Conservation (phyloP, 2,797 vertebrate species). For the Enteromius paludinosus region DNA sequence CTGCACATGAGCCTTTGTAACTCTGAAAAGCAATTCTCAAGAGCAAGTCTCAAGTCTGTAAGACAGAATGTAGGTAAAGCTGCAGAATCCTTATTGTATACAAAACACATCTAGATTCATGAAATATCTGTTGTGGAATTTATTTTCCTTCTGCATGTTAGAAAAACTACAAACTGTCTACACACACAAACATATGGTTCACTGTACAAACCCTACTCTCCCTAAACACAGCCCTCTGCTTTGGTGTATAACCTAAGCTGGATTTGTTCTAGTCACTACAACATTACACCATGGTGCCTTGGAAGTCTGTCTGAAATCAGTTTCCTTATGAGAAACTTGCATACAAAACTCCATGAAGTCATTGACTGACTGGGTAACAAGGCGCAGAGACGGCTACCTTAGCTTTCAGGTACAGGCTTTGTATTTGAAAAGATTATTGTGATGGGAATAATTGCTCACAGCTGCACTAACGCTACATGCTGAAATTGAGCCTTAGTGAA, state of each 20-base stretch:
- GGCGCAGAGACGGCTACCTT: neutral
- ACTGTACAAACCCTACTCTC: neutral
- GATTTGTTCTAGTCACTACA: neutral
- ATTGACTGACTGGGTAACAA: neutral
- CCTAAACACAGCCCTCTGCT: neutral
- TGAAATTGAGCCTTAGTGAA: neutral
- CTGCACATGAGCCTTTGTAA: neutral
- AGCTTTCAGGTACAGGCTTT: conserved; percentile 14
- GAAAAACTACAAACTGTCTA: neutral
- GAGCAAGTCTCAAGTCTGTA: neutral
- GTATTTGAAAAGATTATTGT: conserved; percentile 3
- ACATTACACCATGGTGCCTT: neutral
- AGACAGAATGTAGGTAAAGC: neutral
- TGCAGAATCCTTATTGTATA: neutral
- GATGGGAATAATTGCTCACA: conserved; percentile 8
- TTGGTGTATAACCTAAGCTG: neutral
- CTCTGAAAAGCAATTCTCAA: neutral
- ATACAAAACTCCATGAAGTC: neutral
- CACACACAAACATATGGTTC: neutral
- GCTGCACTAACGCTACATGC: neutral
- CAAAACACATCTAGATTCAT: neutral
- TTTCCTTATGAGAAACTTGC: neutral
- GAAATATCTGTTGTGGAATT: neutral
- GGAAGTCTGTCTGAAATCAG: neutral
- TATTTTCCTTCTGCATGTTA: neutral